Evolutionary conservation across 2,113 vertebrate genomes (phyloP), one percentile per base, ranked within the genome.

Genomic region (Capreolus pygargus): DNA sequence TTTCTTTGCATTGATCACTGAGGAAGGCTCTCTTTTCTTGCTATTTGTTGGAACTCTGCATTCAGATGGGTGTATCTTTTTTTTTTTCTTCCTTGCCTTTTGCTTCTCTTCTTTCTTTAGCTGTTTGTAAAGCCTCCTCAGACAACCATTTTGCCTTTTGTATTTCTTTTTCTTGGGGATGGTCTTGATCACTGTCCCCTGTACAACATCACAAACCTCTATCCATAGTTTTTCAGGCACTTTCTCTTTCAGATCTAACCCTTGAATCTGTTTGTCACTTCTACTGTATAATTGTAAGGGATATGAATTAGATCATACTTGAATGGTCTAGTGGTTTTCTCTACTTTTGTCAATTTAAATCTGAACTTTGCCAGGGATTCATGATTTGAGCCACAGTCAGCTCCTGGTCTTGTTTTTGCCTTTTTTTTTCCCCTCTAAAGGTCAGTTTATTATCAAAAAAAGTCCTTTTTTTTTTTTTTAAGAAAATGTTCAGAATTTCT

Each of bases 401-500:
- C 64, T 70, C n/a, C 64, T 70, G 19, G n/a, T 70, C n/a, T 70
- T 70, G 64, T 36, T 70, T 70, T 74, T 74, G 21, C 36, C 21
- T 39, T 74, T 3, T 74, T 39, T 39, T 39, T 12, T 23, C 39
- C 23, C 1, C 21, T 36, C 70, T 74, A 13, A 43, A 74, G 36
- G 1, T 43, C 82, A 92, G 3, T 21, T 11, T 79, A 61, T 36
- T 45, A 90, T 43, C 27, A 64, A 39, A 61, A n/a, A 36, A 74
- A 81, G 45, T 0, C 12, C 11, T 47, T 28, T 33, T 47, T 83
- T 50, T 61, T 25, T 67, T 67, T 21, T 36, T 70, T 36, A 96
- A 92, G 45, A 87, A 91, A 85, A 85, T 30, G 2, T 19, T 94
- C 13, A 83, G 39, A 76, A 52, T 82, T 94, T 84, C 58, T 85